Evolutionary conservation across 2,888 invertebrate species (phyloP), one percentile per base, ranked within the genome.

Genomic region (Chloromyia formosa): DNA sequence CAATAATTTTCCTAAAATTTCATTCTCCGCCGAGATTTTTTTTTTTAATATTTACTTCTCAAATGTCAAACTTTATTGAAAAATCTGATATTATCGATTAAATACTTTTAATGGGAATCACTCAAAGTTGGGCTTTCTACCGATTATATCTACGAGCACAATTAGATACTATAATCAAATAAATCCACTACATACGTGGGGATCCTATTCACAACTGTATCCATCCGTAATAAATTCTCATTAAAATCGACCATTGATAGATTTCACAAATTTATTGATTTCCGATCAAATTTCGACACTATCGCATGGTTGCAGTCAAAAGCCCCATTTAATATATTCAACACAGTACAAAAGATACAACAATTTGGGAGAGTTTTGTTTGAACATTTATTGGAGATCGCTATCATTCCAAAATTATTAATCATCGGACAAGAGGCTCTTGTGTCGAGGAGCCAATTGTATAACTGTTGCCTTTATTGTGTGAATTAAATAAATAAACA

Each of bases 401-500:
- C 20, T 66, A 66, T 66, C 66, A 66, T 14, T 18, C n/a, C 45
- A 12, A 45, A 66, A 66, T 66, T 66, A 66, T 66, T 66, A 66
- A 66, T 66, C 66, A 49, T 66, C 49, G n/a, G 27, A 35, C 27
- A 35, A 35, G 27, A 35, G 27, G 27, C 27, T 35, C 27, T 35
- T 35, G 27, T 4, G 27, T 4, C 27, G 7, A 35, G 27, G 7
- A 35, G 27, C 27, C 27, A 35, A 35, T 35, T 35, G 27, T 35
- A 35, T 35, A 35, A 49, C 49, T 10, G 49, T 49, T 49, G 49
- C 14, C 49, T 7, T 49, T 49, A n/a, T n/a, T n/a, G 49, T 49
- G 49, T 49, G 49, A 66, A 66, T 66, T 66, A 66, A 66, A 66
- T 66, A 66, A 66, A 66, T 49, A 66, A 66, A 66, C 45, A 45